Conservation (phyloP, 2,113 vertebrate species). For the Apodemus speciosus region DNA sequence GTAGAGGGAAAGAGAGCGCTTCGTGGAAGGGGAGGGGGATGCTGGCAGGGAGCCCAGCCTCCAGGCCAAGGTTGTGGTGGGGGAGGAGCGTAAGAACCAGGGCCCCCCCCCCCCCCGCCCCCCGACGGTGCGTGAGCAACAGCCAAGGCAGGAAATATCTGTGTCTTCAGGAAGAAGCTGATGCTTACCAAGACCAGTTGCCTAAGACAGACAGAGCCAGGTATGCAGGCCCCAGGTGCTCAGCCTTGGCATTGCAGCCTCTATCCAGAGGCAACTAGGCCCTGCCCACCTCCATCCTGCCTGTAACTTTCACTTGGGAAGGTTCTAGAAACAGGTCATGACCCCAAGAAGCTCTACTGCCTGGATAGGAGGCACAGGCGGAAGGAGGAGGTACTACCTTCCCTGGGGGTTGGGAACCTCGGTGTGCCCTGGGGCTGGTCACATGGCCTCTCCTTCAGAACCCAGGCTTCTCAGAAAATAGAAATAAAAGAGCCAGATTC, state of each 20-base stretch:
- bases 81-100: fast-evolving
- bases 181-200: background rate
- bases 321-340: background rate
- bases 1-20: background rate
- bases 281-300: background rate
- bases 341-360: background rate
- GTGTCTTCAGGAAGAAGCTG: background rate
- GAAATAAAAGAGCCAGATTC: background rate
- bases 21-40: background rate
- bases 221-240: fast-evolving
- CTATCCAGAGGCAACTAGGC: too few species aligned
- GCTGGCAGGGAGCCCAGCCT: background rate
- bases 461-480: background rate
- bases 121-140: background rate
- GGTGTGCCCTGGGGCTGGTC: background rate
- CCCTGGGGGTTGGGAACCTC: background rate
- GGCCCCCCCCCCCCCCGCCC: background rate
- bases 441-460: background rate
- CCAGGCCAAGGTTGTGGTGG: background rate
- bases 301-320: background rate
- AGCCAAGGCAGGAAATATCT: background rate
- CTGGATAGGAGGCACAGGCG: too few species aligned
- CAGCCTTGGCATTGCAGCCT: background rate
- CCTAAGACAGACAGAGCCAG: background rate
- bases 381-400: fast-evolving